A percentile compares a stretch with the other conserved stretches of the same genome.
These are phyloP conservation scores for Cyprinodon diabolis DNA, from an alignment of 2,797 vertebrate species.

Conservation along the genomic window DNA sequence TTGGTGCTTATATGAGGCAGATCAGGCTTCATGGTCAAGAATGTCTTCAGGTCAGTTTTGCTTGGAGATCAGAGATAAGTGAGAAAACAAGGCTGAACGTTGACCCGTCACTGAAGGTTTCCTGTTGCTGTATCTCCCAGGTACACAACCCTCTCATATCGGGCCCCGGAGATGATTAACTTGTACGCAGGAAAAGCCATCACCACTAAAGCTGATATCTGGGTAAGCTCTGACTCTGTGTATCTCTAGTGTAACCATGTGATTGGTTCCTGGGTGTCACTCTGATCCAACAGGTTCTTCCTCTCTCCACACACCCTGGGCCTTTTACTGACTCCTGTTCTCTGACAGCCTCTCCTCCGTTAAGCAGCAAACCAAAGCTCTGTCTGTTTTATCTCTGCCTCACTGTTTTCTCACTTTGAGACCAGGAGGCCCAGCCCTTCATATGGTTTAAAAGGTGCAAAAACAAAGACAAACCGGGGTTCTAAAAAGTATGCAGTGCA, in stretches of 20 bases:
- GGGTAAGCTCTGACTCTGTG: conserved; percentile 82
- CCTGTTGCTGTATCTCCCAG: conserved; percentile 67
- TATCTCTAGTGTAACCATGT: not conserved
- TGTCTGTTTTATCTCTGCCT: not conserved
- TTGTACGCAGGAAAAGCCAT: conserved; percentile 95
- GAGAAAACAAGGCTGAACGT: not conserved
- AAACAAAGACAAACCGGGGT: conserved; percentile 6
- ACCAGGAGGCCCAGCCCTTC: conserved; percentile 27
- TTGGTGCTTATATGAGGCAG: not conserved
- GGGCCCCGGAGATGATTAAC: conserved; percentile 98
- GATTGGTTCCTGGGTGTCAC: not conserved
- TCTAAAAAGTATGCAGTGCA: not conserved
- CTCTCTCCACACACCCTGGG: not conserved
- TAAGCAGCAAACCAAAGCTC: conserved; percentile 16
- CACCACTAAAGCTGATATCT: conserved; percentile 98
- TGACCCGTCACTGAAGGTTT: not conserved
- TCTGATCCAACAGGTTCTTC: conserved; percentile 33
- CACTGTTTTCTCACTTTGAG: conserved; percentile 3
- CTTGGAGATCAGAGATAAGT: not conserved
- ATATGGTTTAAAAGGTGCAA: conserved; percentile 30
- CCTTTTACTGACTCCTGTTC: conserved; percentile 34
- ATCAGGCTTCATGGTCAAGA: no score
- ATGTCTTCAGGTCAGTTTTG: no score
- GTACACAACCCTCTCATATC: conserved; percentile 97
- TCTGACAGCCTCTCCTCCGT: conserved; percentile 24